These are phyloP conservation scores for Nephrotoma appendiculata DNA, from an alignment of 2,888 invertebrate species.

Conservation along the genomic window DNA sequence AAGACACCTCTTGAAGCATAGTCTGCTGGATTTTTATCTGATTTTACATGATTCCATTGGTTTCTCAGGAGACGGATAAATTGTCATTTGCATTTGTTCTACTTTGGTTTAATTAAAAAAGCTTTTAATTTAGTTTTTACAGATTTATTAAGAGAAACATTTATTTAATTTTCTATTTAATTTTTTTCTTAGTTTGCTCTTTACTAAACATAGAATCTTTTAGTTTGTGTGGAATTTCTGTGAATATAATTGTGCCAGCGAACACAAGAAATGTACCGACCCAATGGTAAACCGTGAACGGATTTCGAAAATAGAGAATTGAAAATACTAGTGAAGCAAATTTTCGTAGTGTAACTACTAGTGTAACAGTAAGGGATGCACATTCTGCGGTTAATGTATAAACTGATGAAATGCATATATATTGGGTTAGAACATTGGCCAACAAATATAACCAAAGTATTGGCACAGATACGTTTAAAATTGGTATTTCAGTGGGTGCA, in stretches of 20 bases:
- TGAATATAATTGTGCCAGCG: constrained; percentile 82
- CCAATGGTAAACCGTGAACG: constrained; percentile 87
- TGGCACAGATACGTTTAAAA: constrained; percentile 50
- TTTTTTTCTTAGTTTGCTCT: too few species aligned
- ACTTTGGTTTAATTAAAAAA: too few species aligned
- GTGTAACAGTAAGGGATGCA: constrained; percentile 82
- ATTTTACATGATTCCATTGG: too few species aligned
- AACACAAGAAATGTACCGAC: constrained; percentile 82
- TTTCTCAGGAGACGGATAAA: too few species aligned
- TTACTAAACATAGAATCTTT: background rate
- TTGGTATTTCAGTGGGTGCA: constrained; percentile 37
- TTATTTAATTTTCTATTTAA: too few species aligned
- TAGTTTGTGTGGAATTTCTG: constrained; percentile 52
- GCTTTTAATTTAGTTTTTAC: too few species aligned
- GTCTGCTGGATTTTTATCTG: too few species aligned
- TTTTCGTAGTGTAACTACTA: constrained; percentile 91
- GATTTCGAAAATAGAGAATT: constrained; percentile 81
- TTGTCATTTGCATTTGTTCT: too few species aligned
- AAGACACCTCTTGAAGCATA: too few species aligned
- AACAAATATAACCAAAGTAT: constrained; percentile 61
- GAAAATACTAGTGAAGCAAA: constrained; percentile 92
- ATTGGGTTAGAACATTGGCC: constrained; percentile 80
- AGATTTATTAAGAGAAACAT: too few species aligned
- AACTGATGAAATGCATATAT: constrained; percentile 87
- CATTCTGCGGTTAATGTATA: constrained; percentile 90